A percentile compares a stretch with the other conserved stretches of the same genome.
Evolutionary conservation across 2,888 invertebrate genomes (phyloP).

Genomic region (Spicauda simplicius): DNA sequence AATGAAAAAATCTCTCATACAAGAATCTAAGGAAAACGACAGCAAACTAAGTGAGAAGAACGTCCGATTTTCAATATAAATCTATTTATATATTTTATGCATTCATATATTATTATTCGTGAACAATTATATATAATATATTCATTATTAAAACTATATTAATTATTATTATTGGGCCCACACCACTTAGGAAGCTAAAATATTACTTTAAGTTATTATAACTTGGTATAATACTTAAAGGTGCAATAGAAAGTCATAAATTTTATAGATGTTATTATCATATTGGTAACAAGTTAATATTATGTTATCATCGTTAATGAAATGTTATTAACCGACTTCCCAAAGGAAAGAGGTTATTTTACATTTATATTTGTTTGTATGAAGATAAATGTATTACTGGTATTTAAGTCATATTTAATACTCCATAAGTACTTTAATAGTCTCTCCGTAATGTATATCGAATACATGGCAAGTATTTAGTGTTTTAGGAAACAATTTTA

Average conservation of each 20-base stretch:
- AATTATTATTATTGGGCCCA: conserved; percentile 32
- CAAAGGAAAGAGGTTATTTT: no score
- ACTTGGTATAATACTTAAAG: conserved; percentile 23
- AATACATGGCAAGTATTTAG: background rate
- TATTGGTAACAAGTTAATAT: no score
- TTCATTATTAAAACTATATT: no score
- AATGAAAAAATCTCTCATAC: background rate
- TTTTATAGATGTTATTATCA: no score
- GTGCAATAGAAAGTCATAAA: background rate
- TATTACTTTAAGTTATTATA: conserved; percentile 24
- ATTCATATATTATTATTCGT: conserved; percentile 16
- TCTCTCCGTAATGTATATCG: background rate
- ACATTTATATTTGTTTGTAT: background rate
- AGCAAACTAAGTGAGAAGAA: conserved; percentile 39
- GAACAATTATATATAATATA: conserved; percentile 17
- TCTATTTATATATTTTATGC: background rate
- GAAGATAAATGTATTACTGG: conserved; percentile 14
- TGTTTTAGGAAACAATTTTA: background rate
- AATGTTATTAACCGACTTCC: no score
- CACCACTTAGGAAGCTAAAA: conserved; percentile 25
- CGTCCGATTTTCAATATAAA: conserved; percentile 20
- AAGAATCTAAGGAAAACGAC: conserved; percentile 53
- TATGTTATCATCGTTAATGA: no score
- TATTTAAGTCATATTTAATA: conserved; percentile 7
- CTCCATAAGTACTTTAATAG: background rate